phyloP scores from a whole-genome alignment of 1,140 invertebrate species.

The Zaprionus nigranus region DNA sequence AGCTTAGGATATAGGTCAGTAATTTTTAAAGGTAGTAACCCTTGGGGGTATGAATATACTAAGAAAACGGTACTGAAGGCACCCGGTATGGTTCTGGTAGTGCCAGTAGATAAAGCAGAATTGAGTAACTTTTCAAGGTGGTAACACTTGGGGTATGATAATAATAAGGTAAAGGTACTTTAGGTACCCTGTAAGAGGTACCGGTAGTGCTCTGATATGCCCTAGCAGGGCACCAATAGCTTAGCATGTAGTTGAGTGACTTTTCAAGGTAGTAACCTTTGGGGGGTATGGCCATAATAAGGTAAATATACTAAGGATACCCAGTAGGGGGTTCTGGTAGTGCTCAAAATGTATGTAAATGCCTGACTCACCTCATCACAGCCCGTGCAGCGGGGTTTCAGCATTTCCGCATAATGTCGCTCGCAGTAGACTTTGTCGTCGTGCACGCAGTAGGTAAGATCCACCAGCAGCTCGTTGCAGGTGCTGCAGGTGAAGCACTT shows the following conservation, averaged over 20 bases:
- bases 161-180: neutral
- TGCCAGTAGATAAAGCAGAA: neutral
- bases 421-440: slow-evolving; percentile 95
- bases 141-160: neutral
- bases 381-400: slow-evolving; percentile 95
- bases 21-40: no score
- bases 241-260: neutral
- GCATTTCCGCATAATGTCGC: slow-evolving; percentile 95
- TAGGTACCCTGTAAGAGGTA: neutral
- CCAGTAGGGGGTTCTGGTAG: neutral
- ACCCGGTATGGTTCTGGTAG: slow-evolving; percentile 23
- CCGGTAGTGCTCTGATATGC: neutral
- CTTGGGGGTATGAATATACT: neutral
- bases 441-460: slow-evolving; percentile 96
- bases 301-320: neutral
- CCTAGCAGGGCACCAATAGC: no score
- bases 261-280: no score
- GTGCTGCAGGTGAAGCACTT: slow-evolving; percentile 93
- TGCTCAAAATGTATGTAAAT: neutral
- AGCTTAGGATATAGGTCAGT: neutral
- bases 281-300: neutral
- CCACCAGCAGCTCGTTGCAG: slow-evolving; percentile 95
- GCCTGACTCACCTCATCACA: slow-evolving; percentile 96
- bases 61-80: no score
- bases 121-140: no score